Base-by-base conservation (phyloP, 2,888 invertebrate genomes). In the Criorhina ranunculi region DNA sequence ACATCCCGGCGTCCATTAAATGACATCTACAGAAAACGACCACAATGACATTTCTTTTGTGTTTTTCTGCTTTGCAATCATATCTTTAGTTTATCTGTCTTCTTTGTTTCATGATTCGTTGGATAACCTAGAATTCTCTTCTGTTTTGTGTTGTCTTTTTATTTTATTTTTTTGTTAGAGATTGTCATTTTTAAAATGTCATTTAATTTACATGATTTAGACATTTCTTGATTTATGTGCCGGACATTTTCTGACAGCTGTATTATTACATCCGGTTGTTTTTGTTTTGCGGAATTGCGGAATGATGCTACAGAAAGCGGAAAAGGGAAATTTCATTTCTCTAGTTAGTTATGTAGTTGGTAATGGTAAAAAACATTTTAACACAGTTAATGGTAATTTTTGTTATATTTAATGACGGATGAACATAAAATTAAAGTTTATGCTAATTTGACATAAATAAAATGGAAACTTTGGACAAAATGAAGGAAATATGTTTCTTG, bases 141-240 rank as follows among this genome's bases (percentile, higher is more conserved):
- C 35, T 59, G 24, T 46, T 33, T 33, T 57, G 42, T 46, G 9
- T 44, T 44, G 7, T 55, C 31, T 15, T 12, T 33, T 49, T 17
- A 6, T 37, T n/a, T 49, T 49, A n/a, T 46, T n/a, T 37, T 15
- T n/a, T 49, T 49, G 24, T 35, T 19, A 15, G 11, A 8, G 8
- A 75, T n/a, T 64, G 55, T 64, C 64, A 35, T n/a, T 64, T 64
- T 75, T 37, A 24, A 64, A 75, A 76, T 76, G 57, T 59, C 40
- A 66, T 76, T 66, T 57, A 64, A 76, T 66, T 76, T 66, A 31
- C 75, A 76, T 66, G 57, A 57, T 29, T 66, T 57, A 40, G 64
- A 76, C 66, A 66, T 75, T 75, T 49, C 57, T 66, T 64, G 64
- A 64, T 75, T 75, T 75, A 57, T 66, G 42, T 35, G 37, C 33